Evolutionary conservation across 2,888 invertebrate species (phyloP).

Genomic region (Oscheius sp.): DNA sequence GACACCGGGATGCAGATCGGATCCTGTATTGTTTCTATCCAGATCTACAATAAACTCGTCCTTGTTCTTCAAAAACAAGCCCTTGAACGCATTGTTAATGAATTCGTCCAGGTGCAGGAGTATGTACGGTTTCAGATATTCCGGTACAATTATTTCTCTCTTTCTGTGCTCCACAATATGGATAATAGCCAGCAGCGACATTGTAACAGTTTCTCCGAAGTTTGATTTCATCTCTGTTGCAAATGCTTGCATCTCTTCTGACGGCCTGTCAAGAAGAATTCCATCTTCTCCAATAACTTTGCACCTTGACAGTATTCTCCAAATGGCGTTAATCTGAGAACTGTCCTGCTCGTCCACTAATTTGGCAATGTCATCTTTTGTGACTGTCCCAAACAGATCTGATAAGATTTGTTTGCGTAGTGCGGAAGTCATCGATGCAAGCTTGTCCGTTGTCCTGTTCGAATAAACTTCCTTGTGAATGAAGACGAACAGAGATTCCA

Average conservation of each 20-base stretch:
- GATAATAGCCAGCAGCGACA: no score
- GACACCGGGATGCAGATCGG: conserved; percentile 19
- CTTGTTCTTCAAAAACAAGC: background rate
- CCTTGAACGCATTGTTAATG: background rate
- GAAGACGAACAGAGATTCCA: conserved; percentile 72
- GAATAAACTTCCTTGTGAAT: conserved; percentile 73
- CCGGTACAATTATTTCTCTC: background rate
- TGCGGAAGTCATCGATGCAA: background rate
- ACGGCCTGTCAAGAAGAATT: background rate
- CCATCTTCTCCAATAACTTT: conserved; percentile 26
- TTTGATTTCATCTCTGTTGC: no score
- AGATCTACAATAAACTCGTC: conserved; percentile 39
- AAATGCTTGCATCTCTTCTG: no score
- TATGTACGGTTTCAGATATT: background rate
- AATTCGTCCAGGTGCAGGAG: background rate
- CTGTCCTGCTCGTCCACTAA: background rate
- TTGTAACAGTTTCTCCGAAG: no score
- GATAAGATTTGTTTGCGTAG: conserved; percentile 9
- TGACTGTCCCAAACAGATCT: conserved; percentile 26
- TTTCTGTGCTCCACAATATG: no score
- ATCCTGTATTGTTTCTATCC: background rate
- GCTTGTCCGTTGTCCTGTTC: background rate
- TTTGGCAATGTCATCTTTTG: conserved; percentile 22
- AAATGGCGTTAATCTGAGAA: background rate
- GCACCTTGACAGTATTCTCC: conserved; percentile 11